Evolutionary conservation across 2,113 vertebrate species (phyloP).

Genomic region (Promerops cafer): DNA sequence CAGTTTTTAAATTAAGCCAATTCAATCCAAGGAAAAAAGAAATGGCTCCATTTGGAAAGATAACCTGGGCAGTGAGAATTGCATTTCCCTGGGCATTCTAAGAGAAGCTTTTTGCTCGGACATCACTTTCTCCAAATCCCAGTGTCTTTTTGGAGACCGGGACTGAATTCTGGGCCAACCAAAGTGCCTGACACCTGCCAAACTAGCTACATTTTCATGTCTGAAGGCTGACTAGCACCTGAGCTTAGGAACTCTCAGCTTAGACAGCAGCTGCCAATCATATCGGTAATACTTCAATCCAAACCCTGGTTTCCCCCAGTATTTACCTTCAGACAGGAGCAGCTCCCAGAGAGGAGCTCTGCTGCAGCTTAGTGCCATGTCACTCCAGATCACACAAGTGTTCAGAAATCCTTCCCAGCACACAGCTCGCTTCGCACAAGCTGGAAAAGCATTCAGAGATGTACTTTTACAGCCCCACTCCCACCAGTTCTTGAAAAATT

Average conservation of each 20-base stretch:
- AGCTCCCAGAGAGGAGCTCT: background rate
- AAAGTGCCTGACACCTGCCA: background rate
- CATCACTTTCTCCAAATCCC: background rate
- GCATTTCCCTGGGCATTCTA: background rate
- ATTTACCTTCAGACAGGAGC: background rate
- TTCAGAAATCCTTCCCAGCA: background rate
- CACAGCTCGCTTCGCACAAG: background rate
- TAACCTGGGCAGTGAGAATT: background rate
- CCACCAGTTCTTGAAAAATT: background rate
- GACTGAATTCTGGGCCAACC: background rate
- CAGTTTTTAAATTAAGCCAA: background rate
- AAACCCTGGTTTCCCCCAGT: background rate
- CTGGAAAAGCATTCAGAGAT: background rate
- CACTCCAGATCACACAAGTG: background rate
- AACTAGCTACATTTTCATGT: background rate
- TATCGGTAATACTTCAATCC: background rate
- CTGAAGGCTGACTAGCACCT: background rate
- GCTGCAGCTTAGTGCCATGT: background rate
- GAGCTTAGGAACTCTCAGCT: background rate
- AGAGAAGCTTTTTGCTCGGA: background rate
- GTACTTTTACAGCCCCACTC: background rate
- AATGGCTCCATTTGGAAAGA: background rate
- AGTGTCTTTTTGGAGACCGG: background rate
- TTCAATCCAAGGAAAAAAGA: background rate
- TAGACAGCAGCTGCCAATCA: background rate